Evolutionary conservation across 2,797 vertebrate genomes (phyloP), one percentile per base, ranked within the genome.

Genomic region (Galagoides demidoff): DNA sequence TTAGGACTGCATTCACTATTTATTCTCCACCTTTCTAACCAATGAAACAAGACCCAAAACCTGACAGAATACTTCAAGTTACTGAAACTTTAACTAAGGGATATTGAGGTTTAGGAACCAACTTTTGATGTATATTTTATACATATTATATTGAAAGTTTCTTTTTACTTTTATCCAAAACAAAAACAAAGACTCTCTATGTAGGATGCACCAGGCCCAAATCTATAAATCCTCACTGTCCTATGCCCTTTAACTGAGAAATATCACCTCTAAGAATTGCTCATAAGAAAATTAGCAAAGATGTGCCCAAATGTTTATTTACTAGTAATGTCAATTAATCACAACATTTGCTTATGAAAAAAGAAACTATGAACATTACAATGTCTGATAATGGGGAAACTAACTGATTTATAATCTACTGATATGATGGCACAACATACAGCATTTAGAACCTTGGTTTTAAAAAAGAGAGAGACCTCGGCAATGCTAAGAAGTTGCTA

Each of bases 111-210:
- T 85, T 87, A 89, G 61, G 57, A 94, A 70, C 37, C 49, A 70
- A 85, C 64, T 92, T 94, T 82, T 96, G 96, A 97, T 96, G 89
- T 97, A 95, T 97, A 96, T 95, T 97, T 97, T 85, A 95, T 87
- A 4, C 10, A 76, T 78, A 94, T 94, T 96, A 66, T 78, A 84
- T n/a, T 37, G 90, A 85, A 93, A 88, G 59, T 90, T 93, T 96
- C 89, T 89, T 93, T 61, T 55, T 17, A 84, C 78, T 76, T 86
- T 90, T 70, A 52, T 93, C 59, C 39, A 79, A 88, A 94, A 96
- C 64, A 89, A 95, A 96, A 95, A 85, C 7, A 23, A 87, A 52
- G 79, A 71, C 29, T 86, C 34, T 84, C 89, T 85, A 73, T 29
- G 79, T 94, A 66, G 55, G 31, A 64, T 37, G 19, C 8, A 83